Evolutionary conservation across 2,113 vertebrate species (phyloP).

Genomic region (Natator depressus): DNA sequence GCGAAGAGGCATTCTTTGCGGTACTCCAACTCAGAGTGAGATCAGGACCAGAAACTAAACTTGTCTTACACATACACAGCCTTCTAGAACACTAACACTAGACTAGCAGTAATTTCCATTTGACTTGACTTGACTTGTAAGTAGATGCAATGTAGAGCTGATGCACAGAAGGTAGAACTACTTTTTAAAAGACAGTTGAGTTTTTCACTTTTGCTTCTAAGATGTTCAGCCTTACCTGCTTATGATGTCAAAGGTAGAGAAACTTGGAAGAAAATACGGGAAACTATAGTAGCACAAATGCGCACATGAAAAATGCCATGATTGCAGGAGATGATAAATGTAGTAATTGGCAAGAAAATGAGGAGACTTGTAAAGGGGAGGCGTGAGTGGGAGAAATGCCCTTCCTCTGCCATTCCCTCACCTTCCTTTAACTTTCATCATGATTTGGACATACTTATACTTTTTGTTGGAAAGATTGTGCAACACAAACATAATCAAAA

Average conservation of each 20-base stretch:
- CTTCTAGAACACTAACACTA: no score
- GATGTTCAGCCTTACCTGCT: background rate
- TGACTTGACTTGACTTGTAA: no score
- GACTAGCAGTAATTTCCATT: no score
- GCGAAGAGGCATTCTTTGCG: no score
- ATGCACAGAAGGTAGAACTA: no score
- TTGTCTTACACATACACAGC: no score
- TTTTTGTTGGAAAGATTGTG: fast-evolving
- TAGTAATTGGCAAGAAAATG: background rate
- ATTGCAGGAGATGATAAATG: background rate
- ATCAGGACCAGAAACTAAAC: no score
- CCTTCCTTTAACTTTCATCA: background rate
- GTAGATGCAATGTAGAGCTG: no score
- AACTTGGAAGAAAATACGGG: background rate
- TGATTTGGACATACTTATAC: background rate
- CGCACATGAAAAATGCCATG: background rate
- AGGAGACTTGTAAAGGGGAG: background rate
- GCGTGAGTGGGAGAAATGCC: background rate
- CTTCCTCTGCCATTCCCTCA: background rate
- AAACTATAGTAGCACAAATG: background rate
- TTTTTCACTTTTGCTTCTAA: background rate
- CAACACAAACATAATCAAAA: background rate
- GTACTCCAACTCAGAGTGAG: no score
- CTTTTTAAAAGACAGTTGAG: no score
- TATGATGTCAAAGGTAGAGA: background rate